These are phyloP conservation scores for Alloplasta piceator DNA, from an alignment of 2,888 invertebrate genomes.

Conservation along the genomic window DNA sequence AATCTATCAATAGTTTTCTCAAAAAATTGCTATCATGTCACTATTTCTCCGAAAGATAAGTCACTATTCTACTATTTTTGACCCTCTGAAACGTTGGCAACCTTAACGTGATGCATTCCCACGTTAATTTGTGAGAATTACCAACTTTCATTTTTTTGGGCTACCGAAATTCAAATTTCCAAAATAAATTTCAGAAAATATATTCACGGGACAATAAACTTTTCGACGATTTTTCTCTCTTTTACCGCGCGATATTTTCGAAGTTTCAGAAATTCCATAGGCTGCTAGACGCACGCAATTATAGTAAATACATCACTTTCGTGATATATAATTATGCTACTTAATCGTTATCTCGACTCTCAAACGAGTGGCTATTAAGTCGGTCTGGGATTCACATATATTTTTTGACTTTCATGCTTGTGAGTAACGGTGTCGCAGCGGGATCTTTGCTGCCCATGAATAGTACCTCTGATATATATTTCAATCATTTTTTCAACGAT, in stretches of 20 bases:
- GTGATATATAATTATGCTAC: background rate
- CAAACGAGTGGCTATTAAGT: conserved; percentile 51
- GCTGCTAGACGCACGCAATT: conserved; percentile 14
- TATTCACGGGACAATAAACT: conserved; percentile 65
- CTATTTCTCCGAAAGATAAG: too few species aligned
- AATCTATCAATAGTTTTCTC: too few species aligned
- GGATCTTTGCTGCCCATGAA: conserved; percentile 40
- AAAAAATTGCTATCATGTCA: too few species aligned
- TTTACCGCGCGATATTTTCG: conserved; percentile 63
- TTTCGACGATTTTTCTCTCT: conserved; percentile 56
- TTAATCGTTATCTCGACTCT: conserved; percentile 47
- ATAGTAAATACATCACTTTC: background rate
- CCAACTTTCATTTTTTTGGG: too few species aligned
- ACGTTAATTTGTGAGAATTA: too few species aligned
- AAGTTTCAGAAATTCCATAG: conserved; percentile 68
- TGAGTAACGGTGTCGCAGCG: conserved; percentile 63
- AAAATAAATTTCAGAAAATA: conserved; percentile 64
- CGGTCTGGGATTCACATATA: conserved; percentile 15
- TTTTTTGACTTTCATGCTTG: too few species aligned
- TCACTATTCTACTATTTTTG: too few species aligned
- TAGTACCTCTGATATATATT: conserved; percentile 26
- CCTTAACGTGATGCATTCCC: too few species aligned
- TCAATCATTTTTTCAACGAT: background rate
- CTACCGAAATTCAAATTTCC: too few species aligned
- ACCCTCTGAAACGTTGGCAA: too few species aligned